Evolutionary conservation across 2,888 invertebrate species (phyloP).

Genomic region (Trileptium ribeirensis): DNA sequence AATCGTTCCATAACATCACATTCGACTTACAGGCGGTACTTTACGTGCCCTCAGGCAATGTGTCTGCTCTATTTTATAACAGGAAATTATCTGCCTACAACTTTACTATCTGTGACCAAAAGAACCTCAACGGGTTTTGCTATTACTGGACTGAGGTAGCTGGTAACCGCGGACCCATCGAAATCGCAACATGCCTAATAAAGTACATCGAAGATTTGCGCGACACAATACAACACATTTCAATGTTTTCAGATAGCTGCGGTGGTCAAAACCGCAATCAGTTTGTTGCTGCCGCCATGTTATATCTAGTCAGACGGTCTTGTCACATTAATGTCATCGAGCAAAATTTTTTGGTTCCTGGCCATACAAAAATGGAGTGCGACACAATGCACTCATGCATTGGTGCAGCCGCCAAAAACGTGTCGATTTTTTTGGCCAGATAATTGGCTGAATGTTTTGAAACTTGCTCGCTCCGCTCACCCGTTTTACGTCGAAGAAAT

Average conservation of each 20-base stretch:
- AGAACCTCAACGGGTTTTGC: slow-evolving; percentile 10
- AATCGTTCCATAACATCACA: neutral
- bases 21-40: slow-evolving; percentile 7
- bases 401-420: neutral
- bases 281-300: slow-evolving; percentile 12
- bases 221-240: neutral
- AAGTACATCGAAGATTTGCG: neutral
- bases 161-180: slow-evolving; percentile 13
- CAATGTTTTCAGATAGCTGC: slow-evolving; percentile 17
- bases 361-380: slow-evolving; percentile 21
- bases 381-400: slow-evolving; percentile 21
- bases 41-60: slow-evolving; percentile 3
- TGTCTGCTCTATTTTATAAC: slow-evolving; percentile 4
- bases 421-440: neutral
- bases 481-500: neutral
- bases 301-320: neutral
- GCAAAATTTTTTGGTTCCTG: slow-evolving; percentile 18
- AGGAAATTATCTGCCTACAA: slow-evolving; percentile 20
- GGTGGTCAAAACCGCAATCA: slow-evolving; percentile 21
- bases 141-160: slow-evolving; percentile 18
- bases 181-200: slow-evolving; percentile 12
- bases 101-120: slow-evolving; percentile 12
- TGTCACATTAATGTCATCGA: neutral
- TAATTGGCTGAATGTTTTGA: neutral
- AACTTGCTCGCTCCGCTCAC: neutral